phyloP scores from a whole-genome alignment of 2,888 invertebrate species.

The Chymomyza caudatula region DNA sequence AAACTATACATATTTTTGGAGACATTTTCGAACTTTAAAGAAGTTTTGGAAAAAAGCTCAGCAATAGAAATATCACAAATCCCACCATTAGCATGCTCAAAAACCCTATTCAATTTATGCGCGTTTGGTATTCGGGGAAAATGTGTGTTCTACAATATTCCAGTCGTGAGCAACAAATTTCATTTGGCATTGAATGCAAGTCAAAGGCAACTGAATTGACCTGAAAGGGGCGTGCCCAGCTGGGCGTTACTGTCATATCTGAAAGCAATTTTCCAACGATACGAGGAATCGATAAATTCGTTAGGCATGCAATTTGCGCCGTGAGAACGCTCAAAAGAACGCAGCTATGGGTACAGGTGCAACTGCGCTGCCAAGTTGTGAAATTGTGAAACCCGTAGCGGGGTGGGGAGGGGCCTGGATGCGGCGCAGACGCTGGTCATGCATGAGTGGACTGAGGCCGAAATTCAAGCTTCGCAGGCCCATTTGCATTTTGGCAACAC shows the following conservation, averaged over 20 bases:
- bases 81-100: not conserved
- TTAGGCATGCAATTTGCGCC: constrained; percentile 69
- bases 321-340: constrained; percentile 36
- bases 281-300: constrained; percentile 70
- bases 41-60: not conserved
- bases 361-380: constrained; percentile 29
- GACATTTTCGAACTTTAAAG: not conserved
- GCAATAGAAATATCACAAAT: not conserved
- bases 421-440: not conserved
- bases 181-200: constrained; percentile 48
- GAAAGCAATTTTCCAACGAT: constrained; percentile 64
- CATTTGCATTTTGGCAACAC: constrained; percentile 48
- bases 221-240: constrained; percentile 58
- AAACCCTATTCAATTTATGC: not conserved
- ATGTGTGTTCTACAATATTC: not conserved
- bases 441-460: constrained; percentile 28
- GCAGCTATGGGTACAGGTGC: not conserved
- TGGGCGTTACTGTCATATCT: constrained; percentile 64
- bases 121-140: not conserved
- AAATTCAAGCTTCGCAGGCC: constrained; percentile 52
- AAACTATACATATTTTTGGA: too few species aligned
- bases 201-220: constrained; percentile 32
- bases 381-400: not conserved
- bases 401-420: not conserved
- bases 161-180: constrained; percentile 31